Conservation (phyloP, 2,113 vertebrate genomes). For the Gnathonemus echidnorhynchus region DNA sequence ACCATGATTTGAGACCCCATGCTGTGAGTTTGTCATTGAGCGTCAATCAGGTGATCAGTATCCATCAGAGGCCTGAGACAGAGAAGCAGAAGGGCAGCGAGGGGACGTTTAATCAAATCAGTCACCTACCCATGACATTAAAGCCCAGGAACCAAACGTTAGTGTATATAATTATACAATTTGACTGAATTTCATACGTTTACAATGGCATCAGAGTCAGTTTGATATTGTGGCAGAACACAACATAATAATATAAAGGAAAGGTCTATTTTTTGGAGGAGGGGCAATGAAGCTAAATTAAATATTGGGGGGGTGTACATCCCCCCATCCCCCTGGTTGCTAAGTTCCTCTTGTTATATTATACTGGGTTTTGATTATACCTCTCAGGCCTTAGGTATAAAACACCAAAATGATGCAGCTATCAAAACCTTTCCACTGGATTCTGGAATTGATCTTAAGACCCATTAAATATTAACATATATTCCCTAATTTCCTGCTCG, state of each 20-base stretch:
- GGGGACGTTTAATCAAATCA: background rate
- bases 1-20: background rate
- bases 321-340: background rate
- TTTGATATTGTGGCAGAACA: background rate
- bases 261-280: background rate
- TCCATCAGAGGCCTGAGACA: background rate
- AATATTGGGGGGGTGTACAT: background rate
- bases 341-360: background rate
- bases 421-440: background rate
- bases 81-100: background rate
- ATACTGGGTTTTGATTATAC: background rate
- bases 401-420: background rate
- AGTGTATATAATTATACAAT: background rate
- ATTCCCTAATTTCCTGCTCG: background rate
- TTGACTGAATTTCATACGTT: background rate
- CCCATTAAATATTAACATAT: background rate
- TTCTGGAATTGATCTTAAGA: conserved; percentile 5
- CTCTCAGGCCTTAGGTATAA: background rate
- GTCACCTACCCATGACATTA: background rate
- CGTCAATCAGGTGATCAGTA: background rate
- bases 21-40: background rate
- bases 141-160: background rate
- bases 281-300: background rate
- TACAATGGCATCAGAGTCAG: background rate
- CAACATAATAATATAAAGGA: background rate